Base-by-base conservation (phyloP, 2,113 vertebrate species). In the Lathamus discolor region DNA sequence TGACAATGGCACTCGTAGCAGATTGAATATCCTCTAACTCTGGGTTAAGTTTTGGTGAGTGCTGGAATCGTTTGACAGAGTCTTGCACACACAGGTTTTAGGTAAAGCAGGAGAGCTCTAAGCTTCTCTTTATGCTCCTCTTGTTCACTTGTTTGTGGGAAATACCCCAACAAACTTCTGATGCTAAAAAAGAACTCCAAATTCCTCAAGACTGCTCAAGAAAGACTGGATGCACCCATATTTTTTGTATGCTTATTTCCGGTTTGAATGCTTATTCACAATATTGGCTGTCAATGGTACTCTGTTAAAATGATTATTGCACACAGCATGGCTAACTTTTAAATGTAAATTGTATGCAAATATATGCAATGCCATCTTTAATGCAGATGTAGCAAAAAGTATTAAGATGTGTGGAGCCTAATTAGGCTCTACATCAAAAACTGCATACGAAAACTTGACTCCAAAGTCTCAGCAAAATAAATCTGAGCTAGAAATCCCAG, bases 401-500 rank as follows among this genome's bases (percentile, higher is more conserved):
- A 98, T 97, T 98, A 98, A 98, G 97, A 98, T 97, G 93, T 98
- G 97, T 94, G 95, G 87, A 88, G 95, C 96, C 97, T 98, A 98
- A 98, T 98, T 98, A 98, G 97, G 97, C 97, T 96, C 97, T 97
- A 98, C 98, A 98, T 98, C 98, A 98, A 98, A 98, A 98, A 98
- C 96, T 96, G 97, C 95, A 97, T 83, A 98, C 91, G 96, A 98
- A 92, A 94, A 96, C 93, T 97, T 97, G 96, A 97, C 97, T 98
- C 97, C 93, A 92, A 86, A 97, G 95, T 97, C 96, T 98, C 96
- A 96, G 96, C 93, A 97, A 98, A 97, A 98, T 93, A 97, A 97
- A 98, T 93, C 96, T 90, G 97, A 96, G 93, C 75, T 95, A 86
- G 96, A 98, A 98, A 97, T 98, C 97, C 98, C 98, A 98, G 96